Conservation (phyloP, 2,888 invertebrate species). For the Polylopha cassiicola region DNA sequence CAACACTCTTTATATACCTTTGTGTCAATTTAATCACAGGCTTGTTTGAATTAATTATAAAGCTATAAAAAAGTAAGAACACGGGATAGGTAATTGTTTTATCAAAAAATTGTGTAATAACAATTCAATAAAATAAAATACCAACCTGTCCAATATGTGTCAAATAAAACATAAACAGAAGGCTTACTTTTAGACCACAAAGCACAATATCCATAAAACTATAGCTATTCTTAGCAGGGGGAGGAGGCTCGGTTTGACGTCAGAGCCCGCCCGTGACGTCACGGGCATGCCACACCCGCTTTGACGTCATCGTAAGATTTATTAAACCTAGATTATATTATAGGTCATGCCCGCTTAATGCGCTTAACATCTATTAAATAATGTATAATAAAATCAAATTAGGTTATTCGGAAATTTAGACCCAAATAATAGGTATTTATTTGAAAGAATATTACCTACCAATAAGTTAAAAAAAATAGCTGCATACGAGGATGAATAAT, state of each 20-base stretch:
- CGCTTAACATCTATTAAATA: too few species aligned
- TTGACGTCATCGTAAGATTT: slow-evolving; percentile 60
- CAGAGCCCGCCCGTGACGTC: slow-evolving; percentile 73
- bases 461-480: too few species aligned
- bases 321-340: slow-evolving; percentile 31
- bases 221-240: slow-evolving; percentile 47
- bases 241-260: slow-evolving; percentile 62
- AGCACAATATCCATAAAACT: slow-evolving; percentile 60
- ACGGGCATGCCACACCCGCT: slow-evolving; percentile 70
- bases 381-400: too few species aligned
- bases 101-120: too few species aligned
- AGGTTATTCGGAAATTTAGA: slow-evolving; percentile 2
- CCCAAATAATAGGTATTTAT: background rate
- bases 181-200: slow-evolving; percentile 8
- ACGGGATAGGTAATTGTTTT: too few species aligned
- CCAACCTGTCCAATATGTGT: too few species aligned
- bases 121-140: too few species aligned
- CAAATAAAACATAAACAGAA: background rate
- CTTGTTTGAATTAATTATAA: too few species aligned
- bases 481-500: too few species aligned
- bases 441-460: slow-evolving; percentile 3
- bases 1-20: too few species aligned
- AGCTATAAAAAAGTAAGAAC: too few species aligned
- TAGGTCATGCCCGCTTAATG: background rate
- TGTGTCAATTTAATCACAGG: too few species aligned